These are phyloP conservation scores for Amblyopsis hoosieri DNA, from an alignment of 2,797 vertebrate genomes.

Conservation along the genomic window DNA sequence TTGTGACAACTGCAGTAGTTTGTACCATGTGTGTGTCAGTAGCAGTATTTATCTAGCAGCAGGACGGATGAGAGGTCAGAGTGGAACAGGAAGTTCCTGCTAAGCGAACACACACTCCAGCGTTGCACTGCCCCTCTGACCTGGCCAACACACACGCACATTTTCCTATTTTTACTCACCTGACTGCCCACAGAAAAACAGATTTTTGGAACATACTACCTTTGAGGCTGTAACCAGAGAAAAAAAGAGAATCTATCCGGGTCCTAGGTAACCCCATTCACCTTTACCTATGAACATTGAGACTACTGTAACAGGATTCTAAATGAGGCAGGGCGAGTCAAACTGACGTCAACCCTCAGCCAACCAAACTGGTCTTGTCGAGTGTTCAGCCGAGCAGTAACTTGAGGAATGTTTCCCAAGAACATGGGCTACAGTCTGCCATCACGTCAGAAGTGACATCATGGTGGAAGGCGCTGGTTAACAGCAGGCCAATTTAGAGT, in stretches of 20 bases:
- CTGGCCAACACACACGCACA: slow-evolving; percentile 35
- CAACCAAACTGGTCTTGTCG: slow-evolving; percentile 56
- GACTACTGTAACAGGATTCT: slow-evolving; percentile 36
- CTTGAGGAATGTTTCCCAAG: slow-evolving; percentile 54
- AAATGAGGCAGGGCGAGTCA: slow-evolving; percentile 35
- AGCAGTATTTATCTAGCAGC: slow-evolving; percentile 58
- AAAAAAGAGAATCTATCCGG: background rate
- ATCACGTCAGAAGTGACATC: too few relatives aligned
- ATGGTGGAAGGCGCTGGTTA: too few relatives aligned
- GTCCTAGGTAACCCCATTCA: slow-evolving; percentile 6
- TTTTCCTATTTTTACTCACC: background rate
- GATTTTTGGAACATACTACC: slow-evolving; percentile 16
- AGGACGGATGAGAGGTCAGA: slow-evolving; percentile 57
- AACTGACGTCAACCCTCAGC: slow-evolving; percentile 49
- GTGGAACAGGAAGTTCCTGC: slow-evolving; percentile 69
- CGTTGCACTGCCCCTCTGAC: slow-evolving; percentile 31
- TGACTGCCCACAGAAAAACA: slow-evolving; percentile 6
- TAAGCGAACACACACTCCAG: slow-evolving; percentile 62
- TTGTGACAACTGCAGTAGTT: background rate
- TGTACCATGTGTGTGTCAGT: slow-evolving; percentile 26
- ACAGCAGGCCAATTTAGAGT: slow-evolving; percentile 4
- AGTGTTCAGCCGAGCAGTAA: slow-evolving; percentile 21
- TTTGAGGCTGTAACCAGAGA: background rate
- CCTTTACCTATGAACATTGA: slow-evolving; percentile 16
- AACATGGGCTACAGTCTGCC: slow-evolving; percentile 42